Percentiles rank a stretch among this genome's conserved stretches.
phyloP scores from a whole-genome alignment of 2,113 vertebrate species.

The Rhea americana region DNA sequence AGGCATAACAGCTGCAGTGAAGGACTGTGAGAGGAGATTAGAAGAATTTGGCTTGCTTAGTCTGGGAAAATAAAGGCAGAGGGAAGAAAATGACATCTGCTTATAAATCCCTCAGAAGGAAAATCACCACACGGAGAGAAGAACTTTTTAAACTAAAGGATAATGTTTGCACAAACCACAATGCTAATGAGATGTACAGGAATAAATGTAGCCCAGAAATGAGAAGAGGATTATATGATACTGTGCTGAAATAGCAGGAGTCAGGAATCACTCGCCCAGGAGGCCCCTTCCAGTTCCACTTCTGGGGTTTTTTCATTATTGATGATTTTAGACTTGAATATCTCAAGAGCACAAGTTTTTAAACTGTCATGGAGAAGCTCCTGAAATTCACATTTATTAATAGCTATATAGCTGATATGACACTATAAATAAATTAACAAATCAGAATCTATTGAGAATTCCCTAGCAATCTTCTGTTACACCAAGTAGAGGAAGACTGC shows the following conservation, averaged over 20 bases:
- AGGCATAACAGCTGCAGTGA: constrained; percentile 19
- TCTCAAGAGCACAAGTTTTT: constrained; percentile 52
- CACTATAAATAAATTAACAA: constrained; percentile 70
- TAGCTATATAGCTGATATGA: constrained; percentile 60
- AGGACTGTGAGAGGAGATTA: background rate
- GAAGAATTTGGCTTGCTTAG: background rate
- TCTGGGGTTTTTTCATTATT: constrained; percentile 56
- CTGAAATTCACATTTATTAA: constrained; percentile 62
- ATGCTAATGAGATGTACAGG: constrained; percentile 21
- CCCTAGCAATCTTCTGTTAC: constrained; percentile 13
- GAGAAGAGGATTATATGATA: background rate
- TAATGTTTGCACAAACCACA: constrained; percentile 21
- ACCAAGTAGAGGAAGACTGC: constrained; percentile 17
- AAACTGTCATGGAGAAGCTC: constrained; percentile 49
- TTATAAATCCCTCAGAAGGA: constrained; percentile 14
- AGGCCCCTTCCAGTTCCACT: constrained; percentile 53
- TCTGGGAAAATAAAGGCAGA: constrained; percentile 7
- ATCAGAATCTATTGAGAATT: constrained; percentile 54
- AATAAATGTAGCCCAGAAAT: constrained; percentile 32
- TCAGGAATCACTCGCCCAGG: constrained; percentile 32
- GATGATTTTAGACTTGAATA: constrained; percentile 43
- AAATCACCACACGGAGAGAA: background rate
- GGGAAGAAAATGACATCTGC: background rate
- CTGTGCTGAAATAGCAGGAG: background rate
- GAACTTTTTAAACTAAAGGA: constrained; percentile 25